These are phyloP conservation scores for Dinoponera quadriceps DNA, from an alignment of 1,140 invertebrate species.

Conservation along the genomic window DNA sequence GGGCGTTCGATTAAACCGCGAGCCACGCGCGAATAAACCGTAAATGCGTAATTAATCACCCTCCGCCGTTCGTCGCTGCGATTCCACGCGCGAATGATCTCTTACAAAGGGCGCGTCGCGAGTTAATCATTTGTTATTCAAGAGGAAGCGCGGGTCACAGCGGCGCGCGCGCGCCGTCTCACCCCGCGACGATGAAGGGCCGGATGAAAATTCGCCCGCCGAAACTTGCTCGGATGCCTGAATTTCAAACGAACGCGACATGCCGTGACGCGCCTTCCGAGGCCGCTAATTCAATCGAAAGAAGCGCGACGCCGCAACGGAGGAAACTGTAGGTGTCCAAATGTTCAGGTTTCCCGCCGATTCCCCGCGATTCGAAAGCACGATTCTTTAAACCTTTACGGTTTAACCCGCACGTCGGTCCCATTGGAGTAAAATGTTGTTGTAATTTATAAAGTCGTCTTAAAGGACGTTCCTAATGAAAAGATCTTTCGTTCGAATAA, in stretches of 20 bases:
- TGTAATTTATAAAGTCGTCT: too few species aligned
- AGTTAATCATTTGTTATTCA: constrained; percentile 70
- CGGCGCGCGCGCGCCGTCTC: too few species aligned
- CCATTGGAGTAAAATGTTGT: too few species aligned
- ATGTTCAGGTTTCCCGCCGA: background rate
- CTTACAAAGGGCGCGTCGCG: constrained; percentile 32
- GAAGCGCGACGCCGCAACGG: background rate
- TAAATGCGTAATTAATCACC: constrained; percentile 58
- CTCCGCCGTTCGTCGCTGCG: constrained; percentile 37
- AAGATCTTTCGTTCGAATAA: too few species aligned
- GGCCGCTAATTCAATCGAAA: constrained; percentile 67
- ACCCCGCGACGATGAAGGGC: background rate
- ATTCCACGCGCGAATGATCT: constrained; percentile 29
- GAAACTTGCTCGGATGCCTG: constrained; percentile 38
- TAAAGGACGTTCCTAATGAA: too few species aligned
- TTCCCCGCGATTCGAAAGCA: background rate
- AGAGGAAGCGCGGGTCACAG: constrained; percentile 32
- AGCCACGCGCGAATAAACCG: constrained; percentile 55
- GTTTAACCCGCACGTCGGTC: too few species aligned
- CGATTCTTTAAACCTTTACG: too few species aligned
- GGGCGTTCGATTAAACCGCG: constrained; percentile 56
- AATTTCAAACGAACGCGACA: constrained; percentile 63
- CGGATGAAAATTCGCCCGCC: too few species aligned
- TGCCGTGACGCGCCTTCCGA: constrained; percentile 28
- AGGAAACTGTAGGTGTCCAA: background rate